A percentile compares a stretch with the other conserved stretches of the same genome.
phyloP scores from a whole-genome alignment of 1,140 invertebrate genomes.

The Acromyrmex charruanus region DNA sequence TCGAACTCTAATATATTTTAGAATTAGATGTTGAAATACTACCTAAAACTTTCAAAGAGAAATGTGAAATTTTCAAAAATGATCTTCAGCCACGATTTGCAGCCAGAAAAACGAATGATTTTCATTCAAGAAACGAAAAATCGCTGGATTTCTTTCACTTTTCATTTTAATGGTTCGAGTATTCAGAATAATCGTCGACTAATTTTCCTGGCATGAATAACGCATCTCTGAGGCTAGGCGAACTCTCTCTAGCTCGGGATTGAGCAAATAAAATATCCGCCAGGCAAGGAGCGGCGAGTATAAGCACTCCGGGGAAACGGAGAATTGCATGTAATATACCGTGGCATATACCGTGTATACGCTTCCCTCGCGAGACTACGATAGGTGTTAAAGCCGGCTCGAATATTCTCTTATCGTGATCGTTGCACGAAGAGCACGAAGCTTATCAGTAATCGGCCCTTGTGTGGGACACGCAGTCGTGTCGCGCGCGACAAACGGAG shows the following conservation, averaged over 20 bases:
- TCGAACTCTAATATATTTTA: not conserved
- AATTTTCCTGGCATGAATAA: slow-evolving; percentile 20
- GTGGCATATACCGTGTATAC: slow-evolving; percentile 44
- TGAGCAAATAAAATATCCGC: slow-evolving; percentile 60
- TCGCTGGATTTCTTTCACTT: not conserved
- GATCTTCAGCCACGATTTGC: not conserved
- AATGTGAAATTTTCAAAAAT: not conserved
- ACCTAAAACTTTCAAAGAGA: not conserved
- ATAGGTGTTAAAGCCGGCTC: slow-evolving; percentile 66
- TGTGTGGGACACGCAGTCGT: slow-evolving; percentile 40
- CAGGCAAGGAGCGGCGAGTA: not conserved
- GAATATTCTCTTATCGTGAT: slow-evolving; percentile 69
- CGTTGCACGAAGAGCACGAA: slow-evolving; percentile 58
- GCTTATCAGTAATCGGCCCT: slow-evolving; percentile 69
- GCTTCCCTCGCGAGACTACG: slow-evolving; percentile 47
- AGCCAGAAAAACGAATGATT: not conserved
- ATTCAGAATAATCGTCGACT: not conserved
- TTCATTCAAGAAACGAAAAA: not conserved
- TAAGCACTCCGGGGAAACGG: slow-evolving; percentile 3
- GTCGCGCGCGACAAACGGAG: slow-evolving; percentile 29
- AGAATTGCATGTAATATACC: slow-evolving; percentile 63
- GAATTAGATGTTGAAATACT: not conserved
- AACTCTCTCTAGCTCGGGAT: not conserved
- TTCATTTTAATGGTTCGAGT: not conserved
- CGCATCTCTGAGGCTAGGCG: not conserved